A percentile compares a stretch with the other conserved stretches of the same genome.
phyloP scores from a whole-genome alignment of 2,113 vertebrate species.

The Scophthalmus maximus region DNA sequence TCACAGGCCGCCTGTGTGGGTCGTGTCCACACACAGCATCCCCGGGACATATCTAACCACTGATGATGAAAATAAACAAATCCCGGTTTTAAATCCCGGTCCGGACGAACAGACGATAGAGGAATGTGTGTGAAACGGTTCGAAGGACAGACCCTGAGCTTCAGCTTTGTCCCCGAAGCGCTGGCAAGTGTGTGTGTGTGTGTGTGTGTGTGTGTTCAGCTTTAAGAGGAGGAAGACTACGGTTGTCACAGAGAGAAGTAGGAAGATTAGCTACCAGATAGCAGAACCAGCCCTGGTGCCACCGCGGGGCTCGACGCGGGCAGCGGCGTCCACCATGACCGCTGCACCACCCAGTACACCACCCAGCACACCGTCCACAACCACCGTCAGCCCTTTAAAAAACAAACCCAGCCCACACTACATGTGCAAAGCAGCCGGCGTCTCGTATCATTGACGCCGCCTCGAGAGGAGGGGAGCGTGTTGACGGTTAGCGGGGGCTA shows the following conservation, averaged over 20 bases:
- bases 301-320: constrained; percentile 73
- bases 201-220: constrained; percentile 79
- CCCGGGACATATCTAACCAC: background rate
- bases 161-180: constrained; percentile 38
- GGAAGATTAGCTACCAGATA: constrained; percentile 88
- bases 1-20: too few relatives aligned
- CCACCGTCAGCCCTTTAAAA: constrained; percentile 74
- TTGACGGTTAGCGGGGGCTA: constrained; percentile 75
- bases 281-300: constrained; percentile 82
- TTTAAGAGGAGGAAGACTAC: constrained; percentile 86
- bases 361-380: constrained; percentile 50
- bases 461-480: constrained; percentile 62
- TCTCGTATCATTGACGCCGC: constrained; percentile 71
- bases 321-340: constrained; percentile 72
- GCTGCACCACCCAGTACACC: constrained; percentile 34
- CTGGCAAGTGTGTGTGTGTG: constrained; percentile 44
- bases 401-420: constrained; percentile 71
- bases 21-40: too few relatives aligned
- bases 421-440: constrained; percentile 77
- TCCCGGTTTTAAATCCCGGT: constrained; percentile 10
- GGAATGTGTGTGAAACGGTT: constrained; percentile 7
- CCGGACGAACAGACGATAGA: background rate
- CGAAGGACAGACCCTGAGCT: constrained; percentile 15
- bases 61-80: constrained; percentile 3
- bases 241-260: constrained; percentile 81